Evolutionary conservation across 2,888 invertebrate species (phyloP), one percentile per base, ranked within the genome.

Genomic region (Sphecodes monilicornis): DNA sequence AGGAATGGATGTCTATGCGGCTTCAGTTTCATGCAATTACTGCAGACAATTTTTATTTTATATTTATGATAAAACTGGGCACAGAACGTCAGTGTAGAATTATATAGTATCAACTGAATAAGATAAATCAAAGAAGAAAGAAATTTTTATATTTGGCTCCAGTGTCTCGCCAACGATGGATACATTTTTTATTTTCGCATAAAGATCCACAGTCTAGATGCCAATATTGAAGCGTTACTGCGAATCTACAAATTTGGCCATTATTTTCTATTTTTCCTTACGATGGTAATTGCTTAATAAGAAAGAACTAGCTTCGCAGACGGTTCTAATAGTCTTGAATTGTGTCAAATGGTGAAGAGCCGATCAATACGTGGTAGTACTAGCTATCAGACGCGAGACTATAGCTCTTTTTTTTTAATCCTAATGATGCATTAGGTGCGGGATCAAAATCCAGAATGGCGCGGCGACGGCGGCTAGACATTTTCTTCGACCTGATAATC

Each of bases 391-490:
- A 26, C 13, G 13, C 16, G 26, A 50, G 22, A 50, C 57, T 13
- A n/a, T 29, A 29, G 57, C 29, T 60, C 29, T 29, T 26, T 29
- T 29, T 60, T 60, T 16, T 6, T 46, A 18, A 3, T 5, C 16
- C 16, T 22, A 50, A 50, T 50, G 50, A 50, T 50, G 50, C 22
- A 60, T 60, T 13, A 11, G 36, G 8, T 10, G 36, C 22, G 36
- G 3, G 22, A 46, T 74, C 32, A 76, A 66, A 46, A 76, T 66
- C 26, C 36, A 66, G 16, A 46, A 39, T 64, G 36, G 29, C 46
- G 57, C 74, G 36, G 36, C 36, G 50, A n/a, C 46, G 50, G 22
- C 71, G 39, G 29, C 22, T 29, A 69, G 68, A 76, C 76, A 8
- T 50, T 18, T 36, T 4, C 22, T n/a, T 26, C 50, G 46, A 18